These are phyloP conservation scores for Mus spicilegus DNA, from an alignment of 2,113 vertebrate genomes.

Conservation along the genomic window DNA sequence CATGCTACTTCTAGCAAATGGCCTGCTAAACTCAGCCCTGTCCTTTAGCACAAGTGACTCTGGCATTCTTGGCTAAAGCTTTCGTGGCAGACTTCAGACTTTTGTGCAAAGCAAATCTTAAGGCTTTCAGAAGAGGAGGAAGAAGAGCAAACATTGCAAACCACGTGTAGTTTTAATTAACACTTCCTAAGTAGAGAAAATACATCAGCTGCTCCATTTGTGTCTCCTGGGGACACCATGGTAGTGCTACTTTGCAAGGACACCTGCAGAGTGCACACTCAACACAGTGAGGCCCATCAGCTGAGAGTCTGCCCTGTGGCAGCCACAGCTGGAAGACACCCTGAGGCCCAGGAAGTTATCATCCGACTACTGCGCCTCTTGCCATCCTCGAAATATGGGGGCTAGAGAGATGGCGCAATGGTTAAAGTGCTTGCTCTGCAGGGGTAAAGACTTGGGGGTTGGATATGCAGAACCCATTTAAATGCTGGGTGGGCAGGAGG, in stretches of 20 bases:
- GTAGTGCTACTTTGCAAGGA: background rate
- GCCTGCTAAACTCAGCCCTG: background rate
- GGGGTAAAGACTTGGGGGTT: background rate
- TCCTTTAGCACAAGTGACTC: background rate
- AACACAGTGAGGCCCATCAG: background rate
- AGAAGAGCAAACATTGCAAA: conserved; percentile 35
- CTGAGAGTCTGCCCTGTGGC: background rate
- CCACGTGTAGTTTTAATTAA: conserved; percentile 57
- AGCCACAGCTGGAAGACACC: background rate
- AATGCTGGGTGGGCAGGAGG: background rate
- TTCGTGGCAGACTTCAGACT: background rate
- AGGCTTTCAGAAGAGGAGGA: conserved; percentile 37
- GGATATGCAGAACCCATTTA: background rate
- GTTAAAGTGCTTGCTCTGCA: background rate
- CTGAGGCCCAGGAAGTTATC: background rate
- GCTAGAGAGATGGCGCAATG: background rate
- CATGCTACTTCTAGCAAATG: background rate
- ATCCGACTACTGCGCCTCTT: background rate
- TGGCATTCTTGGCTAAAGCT: background rate
- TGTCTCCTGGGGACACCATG: background rate
- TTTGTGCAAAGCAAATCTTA: background rate
- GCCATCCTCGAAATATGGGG: background rate
- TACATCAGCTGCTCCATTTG: background rate
- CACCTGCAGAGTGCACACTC: background rate
- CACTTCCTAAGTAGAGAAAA: conserved; percentile 37